Evolutionary conservation across 2,113 vertebrate genomes (phyloP).

Genomic region (Lates calcarifer): DNA sequence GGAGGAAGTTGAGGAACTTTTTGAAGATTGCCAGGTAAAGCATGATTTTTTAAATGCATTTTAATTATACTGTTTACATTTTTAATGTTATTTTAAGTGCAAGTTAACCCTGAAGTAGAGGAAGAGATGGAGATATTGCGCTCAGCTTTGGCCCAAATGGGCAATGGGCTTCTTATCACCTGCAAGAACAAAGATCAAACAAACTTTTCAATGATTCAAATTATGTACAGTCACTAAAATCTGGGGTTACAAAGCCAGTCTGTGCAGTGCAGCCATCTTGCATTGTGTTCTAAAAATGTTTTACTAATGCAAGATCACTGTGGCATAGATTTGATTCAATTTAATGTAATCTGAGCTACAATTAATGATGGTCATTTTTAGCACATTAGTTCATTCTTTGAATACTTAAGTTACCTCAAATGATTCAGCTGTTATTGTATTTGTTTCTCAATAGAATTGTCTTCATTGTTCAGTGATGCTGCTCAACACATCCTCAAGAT

Average conservation of each 20-base stretch:
- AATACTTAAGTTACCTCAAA: background rate
- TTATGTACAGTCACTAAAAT: background rate
- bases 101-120: background rate
- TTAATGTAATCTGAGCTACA: no score
- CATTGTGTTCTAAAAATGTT: no score
- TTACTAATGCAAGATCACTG: no score
- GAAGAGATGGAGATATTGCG: background rate
- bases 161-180: background rate
- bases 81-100: background rate
- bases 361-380: no score
- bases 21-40: conserved; percentile 13
- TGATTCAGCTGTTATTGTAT: background rate
- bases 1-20: conserved; percentile 1
- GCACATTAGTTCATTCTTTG: background rate
- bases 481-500: background rate
- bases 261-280: no score
- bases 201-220: background rate
- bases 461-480: background rate
- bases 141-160: background rate
- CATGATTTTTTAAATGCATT: background rate
- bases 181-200: background rate
- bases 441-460: background rate
- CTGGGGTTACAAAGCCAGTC: no score
- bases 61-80: no score
- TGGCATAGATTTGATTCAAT: no score